Base-by-base conservation (phyloP, 1,140 invertebrate species). In the Drosophila neocordata region DNA sequence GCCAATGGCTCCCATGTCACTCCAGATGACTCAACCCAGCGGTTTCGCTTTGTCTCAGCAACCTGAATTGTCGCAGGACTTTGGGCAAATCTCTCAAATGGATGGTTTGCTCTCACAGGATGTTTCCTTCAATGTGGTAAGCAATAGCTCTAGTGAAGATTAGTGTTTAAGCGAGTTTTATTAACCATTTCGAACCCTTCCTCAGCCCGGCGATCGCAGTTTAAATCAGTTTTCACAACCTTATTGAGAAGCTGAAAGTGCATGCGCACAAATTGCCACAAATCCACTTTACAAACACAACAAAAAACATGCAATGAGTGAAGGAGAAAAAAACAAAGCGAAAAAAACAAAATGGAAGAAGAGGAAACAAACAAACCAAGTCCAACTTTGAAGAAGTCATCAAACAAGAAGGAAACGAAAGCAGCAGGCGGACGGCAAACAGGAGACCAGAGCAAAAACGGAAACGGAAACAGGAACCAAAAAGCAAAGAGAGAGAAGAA, bases 61-160 rank as follows among this genome's bases (percentile, higher is more conserved):
- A 90, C 95, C 95, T 0, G 96, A 97, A 87, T 92, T 97, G 31
- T 96, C 96, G 51, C 96, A 98, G 93, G 97, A 99, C 92, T 96
- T 96, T 71, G 97, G 98, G 73, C 97, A 97, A 91, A 97, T 97
- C 81, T 98, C 97, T 27, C 97, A 98, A 92, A 97, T 97, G 93
- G 98, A 99, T 90, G 97, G 97, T 48, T 94, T 99, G 67, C 93
- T 99, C 73, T 99, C 97, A 4, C 97, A 99, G 92, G 98, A 99
- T 92, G 87, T 87, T 20, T 55, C 74, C 69, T 90, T 90, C 52
- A 79, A 75, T 61, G 83, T 80, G 74, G 90, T 91, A 55, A 85
- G 90, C 27, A 6, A 31, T 31, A 31, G 27, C 6, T 80, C 7
- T 1, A n/a, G 11, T 5, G 48, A 6, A 20, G 3, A 1, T 8